Conservation (phyloP, 2,113 vertebrate species). For the Leptosomus discolor region DNA sequence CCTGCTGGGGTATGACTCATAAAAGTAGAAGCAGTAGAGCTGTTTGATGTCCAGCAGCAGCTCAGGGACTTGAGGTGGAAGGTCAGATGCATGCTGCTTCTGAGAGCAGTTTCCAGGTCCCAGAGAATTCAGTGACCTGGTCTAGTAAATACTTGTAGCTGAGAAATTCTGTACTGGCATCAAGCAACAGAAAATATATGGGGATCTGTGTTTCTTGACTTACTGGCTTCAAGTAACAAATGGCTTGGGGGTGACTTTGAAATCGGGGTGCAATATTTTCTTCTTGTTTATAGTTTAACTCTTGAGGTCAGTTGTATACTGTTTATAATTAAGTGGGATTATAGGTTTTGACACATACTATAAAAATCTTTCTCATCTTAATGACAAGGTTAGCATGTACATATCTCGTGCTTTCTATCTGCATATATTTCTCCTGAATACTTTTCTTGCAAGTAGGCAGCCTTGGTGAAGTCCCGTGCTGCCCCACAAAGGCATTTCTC, state of each 20-base stretch:
- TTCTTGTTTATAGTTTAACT: neutral
- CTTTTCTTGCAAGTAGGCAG: neutral
- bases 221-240: neutral
- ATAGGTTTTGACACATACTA: neutral
- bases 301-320: neutral
- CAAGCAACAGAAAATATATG: neutral
- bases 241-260: neutral
- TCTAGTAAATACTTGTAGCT: neutral
- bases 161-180: neutral
- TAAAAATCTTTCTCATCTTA: neutral
- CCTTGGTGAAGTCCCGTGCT: neutral
- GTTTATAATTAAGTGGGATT: neutral
- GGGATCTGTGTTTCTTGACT: neutral
- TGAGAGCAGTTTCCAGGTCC: neutral
- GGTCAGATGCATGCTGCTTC: neutral
- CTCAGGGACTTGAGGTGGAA: neutral
- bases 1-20: neutral
- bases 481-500: neutral
- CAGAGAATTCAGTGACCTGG: neutral
- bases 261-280: neutral
- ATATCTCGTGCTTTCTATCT: neutral
- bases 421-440: neutral
- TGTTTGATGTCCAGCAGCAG: neutral
- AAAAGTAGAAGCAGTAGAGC: neutral
- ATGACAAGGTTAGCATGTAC: neutral